Conservation (phyloP, 2,797 vertebrate genomes). For the Tenualosa ilisha region DNA sequence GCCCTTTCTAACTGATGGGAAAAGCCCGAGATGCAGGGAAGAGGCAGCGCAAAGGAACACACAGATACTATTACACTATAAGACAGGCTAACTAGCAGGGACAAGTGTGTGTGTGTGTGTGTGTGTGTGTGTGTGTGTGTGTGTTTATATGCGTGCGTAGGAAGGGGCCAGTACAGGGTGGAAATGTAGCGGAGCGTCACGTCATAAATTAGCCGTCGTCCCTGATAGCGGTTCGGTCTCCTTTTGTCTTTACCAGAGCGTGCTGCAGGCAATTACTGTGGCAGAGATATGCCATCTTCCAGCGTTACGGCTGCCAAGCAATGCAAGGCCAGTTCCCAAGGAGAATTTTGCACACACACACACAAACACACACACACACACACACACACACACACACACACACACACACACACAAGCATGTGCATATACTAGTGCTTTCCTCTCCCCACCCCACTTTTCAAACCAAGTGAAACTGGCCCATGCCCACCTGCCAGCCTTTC, state of each 20-base stretch:
- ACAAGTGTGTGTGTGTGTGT: neutral
- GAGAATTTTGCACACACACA: slow-evolving; percentile 40
- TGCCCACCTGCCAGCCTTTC: slow-evolving; percentile 14
- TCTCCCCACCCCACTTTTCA: slow-evolving; percentile 63
- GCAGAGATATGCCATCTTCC: slow-evolving; percentile 51
- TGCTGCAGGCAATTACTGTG: slow-evolving; percentile 52
- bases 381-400: slow-evolving; percentile 38
- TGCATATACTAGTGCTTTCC: slow-evolving; percentile 47
- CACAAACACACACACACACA: slow-evolving; percentile 37
- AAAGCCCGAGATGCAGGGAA: neutral
- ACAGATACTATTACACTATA: neutral
- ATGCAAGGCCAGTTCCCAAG: slow-evolving; percentile 39
- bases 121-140: neutral
- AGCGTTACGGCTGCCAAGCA: slow-evolving; percentile 46
- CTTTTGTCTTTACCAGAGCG: slow-evolving; percentile 47
- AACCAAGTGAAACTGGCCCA: slow-evolving; percentile 13
- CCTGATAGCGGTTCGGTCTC: slow-evolving; percentile 37
- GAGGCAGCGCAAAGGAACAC: neutral
- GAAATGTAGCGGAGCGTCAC: slow-evolving; percentile 40
- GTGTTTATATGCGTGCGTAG: neutral
- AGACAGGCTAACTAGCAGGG: neutral
- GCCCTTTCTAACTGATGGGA: neutral
- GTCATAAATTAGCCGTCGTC: slow-evolving; percentile 44
- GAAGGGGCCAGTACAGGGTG: slow-evolving; percentile 14
- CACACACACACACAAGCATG: slow-evolving; percentile 39